Evolutionary conservation across 1,140 invertebrate species (phyloP), one percentile per base, ranked within the genome.

Genomic region (Euura lappo): DNA sequence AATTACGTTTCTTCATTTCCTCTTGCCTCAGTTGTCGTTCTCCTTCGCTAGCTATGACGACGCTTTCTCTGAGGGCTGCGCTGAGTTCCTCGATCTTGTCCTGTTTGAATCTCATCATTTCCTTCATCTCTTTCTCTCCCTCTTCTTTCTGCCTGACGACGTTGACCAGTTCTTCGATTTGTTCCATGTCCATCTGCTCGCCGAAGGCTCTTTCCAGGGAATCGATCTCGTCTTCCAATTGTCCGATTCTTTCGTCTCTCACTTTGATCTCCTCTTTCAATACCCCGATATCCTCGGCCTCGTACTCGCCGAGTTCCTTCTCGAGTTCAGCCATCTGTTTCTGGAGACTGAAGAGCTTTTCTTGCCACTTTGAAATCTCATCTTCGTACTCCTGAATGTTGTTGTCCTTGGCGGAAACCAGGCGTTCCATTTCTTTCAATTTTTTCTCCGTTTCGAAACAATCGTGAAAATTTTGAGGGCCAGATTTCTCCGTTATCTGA

Each of bases 41-140:
- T 66, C 90, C 86, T 71, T 93, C 91, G 2, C 90, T 89, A 11
- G 91, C 90, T 74, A 93, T 91, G 75, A 90, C 80, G 47, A 93
- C 89, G 44, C 90, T 92, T 78, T 93, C 91, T 73, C 92, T 90
- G 44, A 97, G 85, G 5, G 94, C 94, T 42, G 66, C 8, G 3
- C 75, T 77, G 1, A 86, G 77, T 46, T 86, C 83, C 10, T 86
- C 78, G 51, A 84, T 81, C 44, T 72, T 80, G 8, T 72, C 69
- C 5, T 68, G 75, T 8, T 82, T 82, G 2, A 78, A 74, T 1
- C 44, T 51, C 3, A 85, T 47, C 3, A 83, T 75, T 6, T 70
- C 65, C 5, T 79, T 73, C 7, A 83, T 68, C n/a, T 78, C 72
- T 44, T 71, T 68, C 73, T 86, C 81, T 10, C 45, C 74, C 0